Evolutionary conservation across 2,888 invertebrate genomes (phyloP), one percentile per base, ranked within the genome.

Genomic region (Drosophila anceps): DNA sequence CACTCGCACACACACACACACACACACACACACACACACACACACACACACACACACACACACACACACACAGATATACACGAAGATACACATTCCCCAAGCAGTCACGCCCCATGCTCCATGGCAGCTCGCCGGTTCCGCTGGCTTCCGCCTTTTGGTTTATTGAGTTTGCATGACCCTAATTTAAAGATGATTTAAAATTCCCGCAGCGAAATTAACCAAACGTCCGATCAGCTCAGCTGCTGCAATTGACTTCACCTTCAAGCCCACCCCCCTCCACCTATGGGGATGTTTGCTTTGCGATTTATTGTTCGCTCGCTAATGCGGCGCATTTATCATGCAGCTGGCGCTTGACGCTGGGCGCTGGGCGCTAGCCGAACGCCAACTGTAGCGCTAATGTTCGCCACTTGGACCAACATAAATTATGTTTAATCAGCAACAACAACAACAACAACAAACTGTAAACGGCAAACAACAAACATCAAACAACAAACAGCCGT

Each of bases 101-200:
- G 43, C 27, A 46, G 41, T 43, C 58, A 46, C 27, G 27, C 58
- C 29, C 39, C 13, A 6, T 15, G 24, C 53, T 35, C 33, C 13
- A 5, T 27, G 46, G 46, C 27, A 9, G 51, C 33, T 35, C 35
- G 51, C 51, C 33, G 8, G 35, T 35, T 37, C 12, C 37, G 35
- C 15, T 35, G 35, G 53, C 65, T 62, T 66, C 70, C 74, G 75
- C 67, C 70, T 72, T 72, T 84, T 86, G 81, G 76, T 84, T 84
- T 84, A 84, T 84, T 84, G 84, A 82, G 84, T 84, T 84, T 79
- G 85, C 85, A 84, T 85, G 88, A 84, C 85, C 85, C 85, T 88
- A 88, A 85, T 85, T 85, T 85, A 85, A 88, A 85, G 88, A 85
- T 85, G 88, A 85, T 88, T 85, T 85, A 77, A 85, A 85, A 85